Base-by-base conservation (phyloP, 2,797 vertebrate genomes). In the Vespertilio murinus region DNA sequence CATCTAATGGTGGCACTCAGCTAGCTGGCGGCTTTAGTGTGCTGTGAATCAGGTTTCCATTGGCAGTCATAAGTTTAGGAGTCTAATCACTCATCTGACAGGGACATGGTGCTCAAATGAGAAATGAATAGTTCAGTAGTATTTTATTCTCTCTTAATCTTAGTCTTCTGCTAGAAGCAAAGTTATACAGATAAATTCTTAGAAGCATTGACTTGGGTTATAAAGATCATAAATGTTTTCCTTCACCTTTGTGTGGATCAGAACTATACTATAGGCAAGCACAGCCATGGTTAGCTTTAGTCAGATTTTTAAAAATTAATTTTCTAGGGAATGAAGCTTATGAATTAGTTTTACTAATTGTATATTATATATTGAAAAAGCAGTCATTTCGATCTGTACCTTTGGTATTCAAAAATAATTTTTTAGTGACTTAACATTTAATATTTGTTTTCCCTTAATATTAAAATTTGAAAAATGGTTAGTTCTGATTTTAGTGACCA, bases 361-460 rank as follows among this genome's bases (percentile, higher is more conserved):
- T 70, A 33, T 88, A 70, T 73, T 93, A 30, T 86, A 22, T 79
- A 81, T 82, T 91, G 83, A 77, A 23, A 82, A 71, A 90, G 6
- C 35, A 88, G 0, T 77, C 47, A 38, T 65, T 81, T 86, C 40
- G 28, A 2, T 86, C 28, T 83, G 7, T 71, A 56, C 13, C 64
- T 89, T 91, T 77, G 70, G 6, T 94, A 69, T 22, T 89, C 20
- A 88, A 59, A 94, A 65, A 45, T 56, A 82, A 45, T 65, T 88
- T 5, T 90, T 91, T 86, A 81, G 38, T 87, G 13, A 61, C 16
- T 91, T 91, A 73, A 23, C 69, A n/a, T 90, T 77, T 70, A 91
- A 49, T 61, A 73, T 45, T 67, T 92, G 40, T 91, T 93, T 94
- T 80, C 20, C 10, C 80, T 71, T 86, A 35, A 35, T 91, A 49